Conservation (phyloP, 2,888 invertebrate species). For the Amblyjoppa fuscipennis region DNA sequence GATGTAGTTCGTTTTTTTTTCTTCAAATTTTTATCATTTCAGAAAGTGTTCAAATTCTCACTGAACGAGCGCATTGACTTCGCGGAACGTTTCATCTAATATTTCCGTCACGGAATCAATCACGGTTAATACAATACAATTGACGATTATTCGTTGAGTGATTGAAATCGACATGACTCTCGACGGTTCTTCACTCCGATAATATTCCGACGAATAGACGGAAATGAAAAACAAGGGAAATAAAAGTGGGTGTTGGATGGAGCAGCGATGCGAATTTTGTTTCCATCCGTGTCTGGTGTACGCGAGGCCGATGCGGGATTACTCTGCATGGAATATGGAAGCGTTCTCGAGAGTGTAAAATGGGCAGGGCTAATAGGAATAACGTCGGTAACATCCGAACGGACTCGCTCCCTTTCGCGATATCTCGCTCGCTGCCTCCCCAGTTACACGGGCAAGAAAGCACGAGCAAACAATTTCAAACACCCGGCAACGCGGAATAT, state of each 20-base stretch:
- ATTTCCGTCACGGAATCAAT: too few species aligned
- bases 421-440: not conserved
- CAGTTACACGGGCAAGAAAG: slow-evolving; percentile 68
- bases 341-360: slow-evolving; percentile 22
- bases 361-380: slow-evolving; percentile 21
- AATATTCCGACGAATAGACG: not conserved
- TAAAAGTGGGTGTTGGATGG: not conserved
- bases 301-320: not conserved
- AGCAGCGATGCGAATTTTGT: slow-evolving; percentile 1
- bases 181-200: not conserved
- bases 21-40: too few species aligned
- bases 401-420: not conserved
- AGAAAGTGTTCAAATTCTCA: too few species aligned
- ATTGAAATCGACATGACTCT: not conserved
- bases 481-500: slow-evolving; percentile 82
- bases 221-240: not conserved
- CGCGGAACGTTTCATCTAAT: too few species aligned
- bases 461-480: slow-evolving; percentile 81
- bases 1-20: too few species aligned
- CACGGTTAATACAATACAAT: too few species aligned
- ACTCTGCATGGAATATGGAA: slow-evolving; percentile 10
- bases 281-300: slow-evolving; percentile 11
- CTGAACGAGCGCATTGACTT: too few species aligned
- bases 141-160: not conserved
- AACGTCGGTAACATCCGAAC: slow-evolving; percentile 19